Evolutionary conservation across 2,888 invertebrate species (phyloP), one percentile per base, ranked within the genome.

Genomic region (Ephialtes manifestator): DNA sequence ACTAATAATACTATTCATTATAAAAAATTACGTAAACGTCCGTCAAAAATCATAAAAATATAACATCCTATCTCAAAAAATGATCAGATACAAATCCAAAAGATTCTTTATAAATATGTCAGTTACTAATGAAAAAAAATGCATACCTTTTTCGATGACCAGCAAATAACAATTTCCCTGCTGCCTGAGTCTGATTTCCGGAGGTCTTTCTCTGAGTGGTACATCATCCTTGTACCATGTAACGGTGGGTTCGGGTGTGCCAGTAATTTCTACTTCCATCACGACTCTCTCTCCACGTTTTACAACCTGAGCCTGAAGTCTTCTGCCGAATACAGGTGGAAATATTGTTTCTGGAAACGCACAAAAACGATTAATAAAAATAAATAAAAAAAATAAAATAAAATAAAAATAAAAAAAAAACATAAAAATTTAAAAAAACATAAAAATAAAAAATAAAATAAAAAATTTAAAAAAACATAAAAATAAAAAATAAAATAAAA

Each of bases 201-300:
- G 95, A 77, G 95, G 94, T 75, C 95, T 93, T 89, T 96, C 95
- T 71, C 94, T 94, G 48, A 97, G 94, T 24, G 96, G 96, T 48
- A 95, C 93, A 31, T 96, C 96, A 91, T 97, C 96, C 92, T 97
- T 97, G 89, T 95, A 95, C 97, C 97, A 97, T 1, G 95, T 96
- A 0, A 97, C 95, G 0, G 95, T 95, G 3, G 97, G 97, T 71
- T 96, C 96, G 1, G 97, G 97, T 51, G 96, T 96, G 60, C 97
- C 97, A n/a, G 96, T 96, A 2, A 97, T 96, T 94, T 97, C 97
- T 5, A 97, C 96, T 93, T 97, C 97, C 96, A 97, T 96, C 18
- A 95, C 95, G 8, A 97, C 95, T 81, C 97, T 95, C 89, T 97
- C 97, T 11, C 96, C 96, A 88, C 96, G 96, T 89, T 96, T 96